Conservation (phyloP, 2,797 vertebrate genomes). For the Arrhamphus sclerolepis region DNA sequence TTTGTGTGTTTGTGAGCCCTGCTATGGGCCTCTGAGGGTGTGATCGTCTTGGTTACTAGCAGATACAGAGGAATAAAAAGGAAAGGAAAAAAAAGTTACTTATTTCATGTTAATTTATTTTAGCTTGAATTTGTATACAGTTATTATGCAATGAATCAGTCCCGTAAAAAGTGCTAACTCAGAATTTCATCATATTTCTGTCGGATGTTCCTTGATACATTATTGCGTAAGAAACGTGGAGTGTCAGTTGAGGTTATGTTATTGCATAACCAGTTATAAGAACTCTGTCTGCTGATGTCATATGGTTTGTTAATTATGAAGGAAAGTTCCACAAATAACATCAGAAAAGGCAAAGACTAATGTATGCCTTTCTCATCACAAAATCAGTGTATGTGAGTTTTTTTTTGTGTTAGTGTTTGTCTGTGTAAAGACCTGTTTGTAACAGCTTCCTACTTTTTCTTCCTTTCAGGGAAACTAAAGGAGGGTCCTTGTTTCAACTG, state of each 20-base stretch:
- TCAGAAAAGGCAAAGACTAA: no score
- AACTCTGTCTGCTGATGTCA: background rate
- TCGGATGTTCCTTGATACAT: background rate
- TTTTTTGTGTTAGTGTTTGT: constrained; percentile 20
- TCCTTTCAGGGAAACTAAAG: constrained; percentile 81
- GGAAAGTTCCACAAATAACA: no score
- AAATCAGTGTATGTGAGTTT: background rate
- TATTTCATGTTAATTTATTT: background rate
- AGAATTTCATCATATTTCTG: background rate
- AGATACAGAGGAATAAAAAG: no score
- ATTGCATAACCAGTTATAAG: background rate
- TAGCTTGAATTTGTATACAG: background rate
- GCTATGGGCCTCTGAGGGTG: no score
- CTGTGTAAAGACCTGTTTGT: background rate
- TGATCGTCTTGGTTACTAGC: no score
- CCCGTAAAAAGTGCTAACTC: background rate
- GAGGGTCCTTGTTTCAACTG: constrained; percentile 85
- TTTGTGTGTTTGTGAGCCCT: constrained; percentile 20
- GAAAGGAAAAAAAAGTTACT: no score
- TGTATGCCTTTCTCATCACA: constrained; percentile 3
- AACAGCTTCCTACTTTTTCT: background rate
- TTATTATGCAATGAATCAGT: background rate
- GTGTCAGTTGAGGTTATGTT: background rate
- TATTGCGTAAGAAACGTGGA: background rate
- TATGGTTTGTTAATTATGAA: no score